These are phyloP conservation scores for Plebejus anna DNA, from an alignment of 2,888 invertebrate genomes.

Conservation along the genomic window DNA sequence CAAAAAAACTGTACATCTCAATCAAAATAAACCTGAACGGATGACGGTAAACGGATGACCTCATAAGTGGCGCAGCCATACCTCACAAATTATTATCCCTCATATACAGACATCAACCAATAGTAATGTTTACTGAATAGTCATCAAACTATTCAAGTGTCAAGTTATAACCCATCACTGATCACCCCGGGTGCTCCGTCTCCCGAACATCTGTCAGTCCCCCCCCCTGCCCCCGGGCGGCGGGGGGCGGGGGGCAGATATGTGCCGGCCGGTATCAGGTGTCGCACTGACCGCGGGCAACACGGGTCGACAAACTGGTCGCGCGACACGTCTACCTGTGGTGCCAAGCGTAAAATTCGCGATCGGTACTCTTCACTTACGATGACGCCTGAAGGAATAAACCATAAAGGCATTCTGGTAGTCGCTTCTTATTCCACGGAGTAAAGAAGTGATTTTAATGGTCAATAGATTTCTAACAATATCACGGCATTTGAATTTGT, in stretches of 20 bases:
- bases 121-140: background rate
- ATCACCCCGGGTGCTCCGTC: background rate
- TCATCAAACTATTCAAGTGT: background rate
- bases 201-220: conserved; percentile 6
- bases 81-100: background rate
- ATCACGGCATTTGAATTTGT: too few relatives aligned
- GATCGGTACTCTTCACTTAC: background rate
- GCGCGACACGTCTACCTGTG: conserved; percentile 30
- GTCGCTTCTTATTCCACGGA: too few relatives aligned
- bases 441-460: too few relatives aligned
- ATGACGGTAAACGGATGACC: background rate
- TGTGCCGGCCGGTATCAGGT: conserved; percentile 67
- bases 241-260: background rate
- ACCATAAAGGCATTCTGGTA: too few relatives aligned
- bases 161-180: too few relatives aligned
- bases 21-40: too few relatives aligned
- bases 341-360: background rate
- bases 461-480: background rate
- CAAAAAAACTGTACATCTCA: too few relatives aligned
- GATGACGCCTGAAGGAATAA: background rate
- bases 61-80: background rate
- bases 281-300: conserved; percentile 72
- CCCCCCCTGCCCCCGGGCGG: too few relatives aligned
- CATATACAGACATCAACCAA: background rate
- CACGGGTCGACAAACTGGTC: conserved; percentile 62